Evolutionary conservation across 2,888 invertebrate species (phyloP).

Genomic region (Pecten maximus): DNA sequence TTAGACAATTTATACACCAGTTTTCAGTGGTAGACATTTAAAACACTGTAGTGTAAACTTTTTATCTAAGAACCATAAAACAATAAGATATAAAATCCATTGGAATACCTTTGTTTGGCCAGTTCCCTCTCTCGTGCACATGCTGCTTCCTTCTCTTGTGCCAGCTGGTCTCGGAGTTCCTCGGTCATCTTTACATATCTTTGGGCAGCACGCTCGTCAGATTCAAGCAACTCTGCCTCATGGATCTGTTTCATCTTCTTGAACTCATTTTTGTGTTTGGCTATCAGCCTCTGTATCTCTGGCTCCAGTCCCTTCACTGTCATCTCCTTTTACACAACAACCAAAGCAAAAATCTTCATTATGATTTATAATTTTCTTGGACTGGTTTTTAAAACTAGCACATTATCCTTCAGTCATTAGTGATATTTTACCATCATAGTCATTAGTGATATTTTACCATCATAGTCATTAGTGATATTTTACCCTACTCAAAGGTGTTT

Average conservation of each 20-base stretch:
- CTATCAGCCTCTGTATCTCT: constrained; percentile 82
- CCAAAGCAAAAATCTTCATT: neutral
- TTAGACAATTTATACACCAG: no score
- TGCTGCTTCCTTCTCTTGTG: constrained; percentile 81
- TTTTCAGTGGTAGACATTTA: neutral
- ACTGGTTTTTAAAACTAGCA: neutral
- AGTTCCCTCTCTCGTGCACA: constrained; percentile 81
- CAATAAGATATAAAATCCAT: neutral
- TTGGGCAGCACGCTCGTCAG: constrained; percentile 82
- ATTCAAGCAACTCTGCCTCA: constrained; percentile 81
- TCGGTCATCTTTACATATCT: constrained; percentile 81
- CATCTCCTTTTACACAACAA: constrained; percentile 79
- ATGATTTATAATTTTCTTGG: neutral
- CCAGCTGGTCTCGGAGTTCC: constrained; percentile 81
- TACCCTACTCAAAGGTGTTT: neutral
- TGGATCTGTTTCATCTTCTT: constrained; percentile 82
- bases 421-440: neutral
- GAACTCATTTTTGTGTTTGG: constrained; percentile 82
- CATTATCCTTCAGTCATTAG: no score
- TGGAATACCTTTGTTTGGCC: constrained; percentile 78
- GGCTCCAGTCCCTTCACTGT: constrained; percentile 83
- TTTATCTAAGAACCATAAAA: neutral
- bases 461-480: neutral
- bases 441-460: neutral
- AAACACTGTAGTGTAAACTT: neutral